phyloP scores from a whole-genome alignment of 2,888 invertebrate genomes.

The Drosophila acutilabella region DNA sequence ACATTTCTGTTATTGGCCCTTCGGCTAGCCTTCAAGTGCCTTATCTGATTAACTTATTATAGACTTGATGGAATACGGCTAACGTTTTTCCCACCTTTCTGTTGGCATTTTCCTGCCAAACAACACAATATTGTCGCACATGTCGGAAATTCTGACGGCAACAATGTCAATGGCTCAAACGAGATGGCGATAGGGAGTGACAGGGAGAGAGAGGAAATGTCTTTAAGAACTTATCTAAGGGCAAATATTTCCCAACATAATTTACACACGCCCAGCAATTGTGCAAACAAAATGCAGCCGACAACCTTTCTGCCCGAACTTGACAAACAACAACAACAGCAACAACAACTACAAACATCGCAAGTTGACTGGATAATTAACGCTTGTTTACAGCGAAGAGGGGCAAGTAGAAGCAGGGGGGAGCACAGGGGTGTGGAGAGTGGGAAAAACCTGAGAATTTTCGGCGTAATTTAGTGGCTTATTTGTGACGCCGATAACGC shows the following conservation, averaged over 20 bases:
- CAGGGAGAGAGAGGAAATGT: background rate
- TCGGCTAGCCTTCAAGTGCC: background rate
- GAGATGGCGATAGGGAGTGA: background rate
- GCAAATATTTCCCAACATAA: slow-evolving; percentile 75
- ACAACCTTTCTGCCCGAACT: slow-evolving; percentile 55
- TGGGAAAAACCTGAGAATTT: slow-evolving; percentile 45
- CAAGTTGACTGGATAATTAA: slow-evolving; percentile 60
- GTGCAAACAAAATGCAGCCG: slow-evolving; percentile 74
- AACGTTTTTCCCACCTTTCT: slow-evolving; percentile 54
- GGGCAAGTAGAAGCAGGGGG: slow-evolving; percentile 2
- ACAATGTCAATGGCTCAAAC: slow-evolving; percentile 41
- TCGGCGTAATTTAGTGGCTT: slow-evolving; percentile 79
- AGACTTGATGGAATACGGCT: slow-evolving; percentile 33
- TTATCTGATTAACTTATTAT: slow-evolving; percentile 15
- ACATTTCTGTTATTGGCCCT: background rate
- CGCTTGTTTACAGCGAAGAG: slow-evolving; percentile 29
- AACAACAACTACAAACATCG: slow-evolving; percentile 47
- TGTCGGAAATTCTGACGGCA: slow-evolving; percentile 31
- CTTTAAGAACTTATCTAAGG: slow-evolving; percentile 46
- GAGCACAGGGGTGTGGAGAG: background rate
- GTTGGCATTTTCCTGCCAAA: slow-evolving; percentile 39
- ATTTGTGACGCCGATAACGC: slow-evolving; percentile 43
- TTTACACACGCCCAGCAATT: slow-evolving; percentile 70
- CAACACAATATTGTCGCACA: slow-evolving; percentile 26
- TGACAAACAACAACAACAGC: slow-evolving; percentile 25